phyloP scores from a whole-genome alignment of 1,140 invertebrate species.

The Papilio polytes region DNA sequence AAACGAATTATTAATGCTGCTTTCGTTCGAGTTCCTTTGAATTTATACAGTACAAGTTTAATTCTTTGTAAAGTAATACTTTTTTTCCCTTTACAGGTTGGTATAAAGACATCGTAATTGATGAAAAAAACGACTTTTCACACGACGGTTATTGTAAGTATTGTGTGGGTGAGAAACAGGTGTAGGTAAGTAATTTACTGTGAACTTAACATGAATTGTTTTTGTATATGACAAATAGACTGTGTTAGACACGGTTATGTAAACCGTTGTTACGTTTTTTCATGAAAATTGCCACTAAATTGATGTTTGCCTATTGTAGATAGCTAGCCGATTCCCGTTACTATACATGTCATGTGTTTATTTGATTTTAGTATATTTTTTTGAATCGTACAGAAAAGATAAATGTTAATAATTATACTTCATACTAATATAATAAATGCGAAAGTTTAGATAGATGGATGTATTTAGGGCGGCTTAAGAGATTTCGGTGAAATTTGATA shows the following conservation, averaged over 20 bases:
- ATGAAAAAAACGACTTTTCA: slow-evolving; percentile 33
- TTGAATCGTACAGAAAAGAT: no score
- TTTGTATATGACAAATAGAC: neutral
- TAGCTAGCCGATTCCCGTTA: neutral
- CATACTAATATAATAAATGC: no score
- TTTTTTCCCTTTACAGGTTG: slow-evolving; percentile 19
- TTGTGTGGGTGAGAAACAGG: slow-evolving; percentile 28
- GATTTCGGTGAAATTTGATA: no score
- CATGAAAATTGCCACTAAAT: neutral
- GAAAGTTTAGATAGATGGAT: no score
- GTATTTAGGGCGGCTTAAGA: no score
- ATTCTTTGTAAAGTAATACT: neutral
- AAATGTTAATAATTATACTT: no score
- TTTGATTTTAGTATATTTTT: neutral
- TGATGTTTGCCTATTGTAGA: neutral
- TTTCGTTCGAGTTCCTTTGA: slow-evolving; percentile 1
- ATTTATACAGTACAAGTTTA: neutral
- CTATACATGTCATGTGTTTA: neutral
- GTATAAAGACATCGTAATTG: slow-evolving; percentile 25
- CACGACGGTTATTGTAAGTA: slow-evolving; percentile 25
- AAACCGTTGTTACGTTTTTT: neutral
- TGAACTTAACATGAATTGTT: neutral
- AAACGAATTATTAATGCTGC: neutral
- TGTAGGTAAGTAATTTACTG: slow-evolving; percentile 25
- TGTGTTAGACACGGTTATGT: neutral